Evolutionary conservation across 2,888 invertebrate genomes (phyloP), one percentile per base, ranked within the genome.

Genomic region (Girardia tigrina): DNA sequence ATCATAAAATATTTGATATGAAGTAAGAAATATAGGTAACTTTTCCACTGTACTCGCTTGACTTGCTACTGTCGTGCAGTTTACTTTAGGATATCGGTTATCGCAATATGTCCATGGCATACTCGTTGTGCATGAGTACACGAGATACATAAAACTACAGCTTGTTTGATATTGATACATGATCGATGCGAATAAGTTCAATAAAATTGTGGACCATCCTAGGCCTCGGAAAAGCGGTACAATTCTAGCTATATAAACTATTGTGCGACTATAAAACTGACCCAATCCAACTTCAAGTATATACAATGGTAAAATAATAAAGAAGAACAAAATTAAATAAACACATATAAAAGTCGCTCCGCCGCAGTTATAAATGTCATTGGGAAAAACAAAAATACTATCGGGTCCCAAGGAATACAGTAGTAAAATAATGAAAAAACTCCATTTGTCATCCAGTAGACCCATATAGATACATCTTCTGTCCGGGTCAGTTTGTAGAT

Each of bases 1-100:
- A n/a, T 56, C 56, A n/a, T 56, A 56, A 56, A 56, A 56, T 56
- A 56, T 56, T 56, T 56, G 56, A 56, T n/a, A 20, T 56, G 56
- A 23, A 8, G 56, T 56, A 20, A 56, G 23, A 23, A n/a, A 56
- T 20, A 56, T 12, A 20, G n/a, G n/a, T n/a, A n/a, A 56, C 4
- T 56, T 56, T 20, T 56, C n/a, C 4, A 2, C n/a, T 4, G 23
- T 6, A 56, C 8, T 56, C 4, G 56, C 4, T 20, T 56, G n/a
- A 12, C 20, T 20, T 20, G 4, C 4, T 4, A 8, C n/a, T 8
- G n/a, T n/a, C n/a, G 56, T 12, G 23, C 56, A 56, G 23, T 56
- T 56, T 6, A 56, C 23, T 56, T n/a, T n/a, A 6, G 56, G 56
- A 56, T 56, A 56, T 56, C n/a, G n/a, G 6, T 4, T 4, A 12